phyloP scores from a whole-genome alignment of 2,113 vertebrate genomes.

The Periophthalmus modestus region DNA sequence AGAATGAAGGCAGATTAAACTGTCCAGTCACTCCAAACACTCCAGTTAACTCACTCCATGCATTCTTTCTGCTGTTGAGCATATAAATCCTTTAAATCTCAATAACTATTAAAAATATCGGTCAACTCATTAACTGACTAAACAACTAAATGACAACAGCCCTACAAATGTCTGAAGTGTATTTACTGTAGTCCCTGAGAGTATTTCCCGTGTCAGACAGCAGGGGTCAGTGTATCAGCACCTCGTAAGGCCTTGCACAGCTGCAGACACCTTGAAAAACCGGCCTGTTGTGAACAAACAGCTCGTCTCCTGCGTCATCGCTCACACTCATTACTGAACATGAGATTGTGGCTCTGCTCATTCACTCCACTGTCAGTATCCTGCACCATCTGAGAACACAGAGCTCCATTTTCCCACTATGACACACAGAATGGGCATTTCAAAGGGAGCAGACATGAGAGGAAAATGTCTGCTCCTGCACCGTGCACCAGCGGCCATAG shows the following conservation, averaged over 20 bases:
- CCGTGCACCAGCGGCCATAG: conserved; percentile 24
- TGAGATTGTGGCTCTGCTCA: background rate
- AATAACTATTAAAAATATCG: no score
- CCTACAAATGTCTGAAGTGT: no score
- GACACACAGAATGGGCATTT: conserved; percentile 71
- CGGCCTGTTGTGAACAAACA: conserved; percentile 17
- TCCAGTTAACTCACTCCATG: no score
- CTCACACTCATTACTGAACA: background rate
- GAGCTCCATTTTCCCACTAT: conserved; percentile 70
- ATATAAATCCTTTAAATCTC: no score
- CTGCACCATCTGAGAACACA: conserved; percentile 32
- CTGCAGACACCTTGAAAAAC: conserved; percentile 42
- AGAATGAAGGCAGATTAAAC: no score
- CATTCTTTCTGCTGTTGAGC: no score
- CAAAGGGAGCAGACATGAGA: conserved; percentile 66
- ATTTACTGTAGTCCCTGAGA: background rate
- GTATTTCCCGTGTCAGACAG: conserved; percentile 55
- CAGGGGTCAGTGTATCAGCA: conserved; percentile 68
- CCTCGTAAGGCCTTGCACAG: conserved; percentile 30
- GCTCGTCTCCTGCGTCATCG: background rate
- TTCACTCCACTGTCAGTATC: background rate
- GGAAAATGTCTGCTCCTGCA: conserved; percentile 70
- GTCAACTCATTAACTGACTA: no score
- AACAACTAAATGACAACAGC: no score
- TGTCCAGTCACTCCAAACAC: no score